These are phyloP conservation scores for Drosophila nikananu DNA, from an alignment of 1,140 invertebrate species.

Conservation along the genomic window DNA sequence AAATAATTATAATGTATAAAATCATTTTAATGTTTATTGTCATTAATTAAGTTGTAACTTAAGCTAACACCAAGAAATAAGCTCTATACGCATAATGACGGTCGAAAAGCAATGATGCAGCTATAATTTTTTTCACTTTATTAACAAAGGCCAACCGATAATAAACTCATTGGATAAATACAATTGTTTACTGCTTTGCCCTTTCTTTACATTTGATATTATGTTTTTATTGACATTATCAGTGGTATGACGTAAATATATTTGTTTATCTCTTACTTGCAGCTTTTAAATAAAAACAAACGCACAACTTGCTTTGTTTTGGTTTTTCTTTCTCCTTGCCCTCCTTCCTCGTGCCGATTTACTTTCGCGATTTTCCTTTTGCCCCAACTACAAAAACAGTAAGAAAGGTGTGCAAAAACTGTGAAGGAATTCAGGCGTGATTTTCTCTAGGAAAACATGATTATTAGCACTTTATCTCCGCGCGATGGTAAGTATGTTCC, in stretches of 20 bases:
- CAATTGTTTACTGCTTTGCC: not conserved
- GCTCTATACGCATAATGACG: not conserved
- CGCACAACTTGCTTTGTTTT: conserved; percentile 10
- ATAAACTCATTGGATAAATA: conserved; percentile 8
- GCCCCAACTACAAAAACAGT: conserved; percentile 4
- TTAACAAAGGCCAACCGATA: not conserved
- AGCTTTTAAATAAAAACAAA: conserved; percentile 1
- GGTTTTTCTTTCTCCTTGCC: not conserved
- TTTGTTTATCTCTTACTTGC: conserved; percentile 16
- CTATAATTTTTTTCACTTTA: not conserved
- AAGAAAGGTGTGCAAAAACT: not conserved
- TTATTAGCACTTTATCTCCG: too few relatives aligned
- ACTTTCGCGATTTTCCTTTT: not conserved
- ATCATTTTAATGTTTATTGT: not conserved
- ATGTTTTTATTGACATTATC: conserved; percentile 22
- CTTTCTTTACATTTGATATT: conserved; percentile 9
- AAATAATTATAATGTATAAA: not conserved
- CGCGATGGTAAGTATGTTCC: not conserved
- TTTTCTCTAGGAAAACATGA: not conserved
- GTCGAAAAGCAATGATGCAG: not conserved
- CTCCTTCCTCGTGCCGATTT: not conserved
- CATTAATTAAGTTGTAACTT: not conserved
- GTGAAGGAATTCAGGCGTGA: not conserved
- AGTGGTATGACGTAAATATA: conserved; percentile 23
- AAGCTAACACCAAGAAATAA: not conserved